Conservation (phyloP, 2,113 vertebrate genomes). For the Pedionomus torquatus region DNA sequence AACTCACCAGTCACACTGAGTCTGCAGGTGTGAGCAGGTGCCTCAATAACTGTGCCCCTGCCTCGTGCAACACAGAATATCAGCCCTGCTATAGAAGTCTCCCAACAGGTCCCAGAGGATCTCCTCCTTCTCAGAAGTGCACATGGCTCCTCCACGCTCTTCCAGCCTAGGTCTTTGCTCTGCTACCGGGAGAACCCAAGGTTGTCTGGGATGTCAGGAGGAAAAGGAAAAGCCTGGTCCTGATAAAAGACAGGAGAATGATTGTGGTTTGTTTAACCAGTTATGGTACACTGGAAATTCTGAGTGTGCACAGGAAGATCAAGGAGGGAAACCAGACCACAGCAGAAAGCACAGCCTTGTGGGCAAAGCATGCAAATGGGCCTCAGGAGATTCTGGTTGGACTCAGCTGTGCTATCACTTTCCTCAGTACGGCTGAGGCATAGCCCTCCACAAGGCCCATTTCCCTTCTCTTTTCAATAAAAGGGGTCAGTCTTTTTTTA, state of each 20-base stretch:
- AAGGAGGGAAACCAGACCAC: neutral
- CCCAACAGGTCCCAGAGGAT: neutral
- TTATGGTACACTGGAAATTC: neutral
- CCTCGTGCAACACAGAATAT: neutral
- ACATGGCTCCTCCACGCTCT: neutral
- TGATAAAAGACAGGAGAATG: neutral
- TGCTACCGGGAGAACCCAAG: neutral
- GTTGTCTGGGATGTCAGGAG: neutral
- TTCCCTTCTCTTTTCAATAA: neutral
- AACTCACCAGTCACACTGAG: neutral
- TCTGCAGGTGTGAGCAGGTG: neutral
- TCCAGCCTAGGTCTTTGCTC: neutral
- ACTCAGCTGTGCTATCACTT: neutral
- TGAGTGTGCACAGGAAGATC: neutral
- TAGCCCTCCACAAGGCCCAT: neutral
- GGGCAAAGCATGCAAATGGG: neutral
- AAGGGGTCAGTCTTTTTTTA: neutral
- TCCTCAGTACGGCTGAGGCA: neutral
- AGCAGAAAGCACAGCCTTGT: neutral
- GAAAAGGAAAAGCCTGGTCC: neutral
- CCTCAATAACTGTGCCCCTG: neutral
- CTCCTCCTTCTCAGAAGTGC: neutral
- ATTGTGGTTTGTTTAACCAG: accelerated
- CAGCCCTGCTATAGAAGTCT: neutral
- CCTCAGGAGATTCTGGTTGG: neutral